Evolutionary conservation across 2,113 vertebrate species (phyloP).

Genomic region (Chelonoidis abingdonii): DNA sequence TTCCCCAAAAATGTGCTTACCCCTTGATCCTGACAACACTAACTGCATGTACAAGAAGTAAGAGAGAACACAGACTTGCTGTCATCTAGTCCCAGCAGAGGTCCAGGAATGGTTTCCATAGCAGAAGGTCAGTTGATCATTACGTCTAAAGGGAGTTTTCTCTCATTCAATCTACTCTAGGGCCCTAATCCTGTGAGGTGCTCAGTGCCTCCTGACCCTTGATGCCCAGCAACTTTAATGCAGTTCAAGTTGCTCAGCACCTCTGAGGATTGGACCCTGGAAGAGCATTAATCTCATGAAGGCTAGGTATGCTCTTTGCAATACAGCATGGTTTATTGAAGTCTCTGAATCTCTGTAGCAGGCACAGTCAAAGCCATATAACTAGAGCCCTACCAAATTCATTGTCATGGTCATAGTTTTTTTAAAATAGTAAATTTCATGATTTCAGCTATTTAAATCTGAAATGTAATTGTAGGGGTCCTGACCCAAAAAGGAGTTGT

Average conservation of each 20-base stretch:
- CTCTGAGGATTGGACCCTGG: background rate
- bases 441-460: no score
- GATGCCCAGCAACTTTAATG: background rate
- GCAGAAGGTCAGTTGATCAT: background rate
- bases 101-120: background rate
- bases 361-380: background rate
- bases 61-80: background rate
- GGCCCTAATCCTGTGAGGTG: background rate
- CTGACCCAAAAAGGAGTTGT: no score
- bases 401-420: no score
- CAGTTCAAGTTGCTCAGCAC: background rate
- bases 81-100: background rate
- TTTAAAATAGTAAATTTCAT: no score
- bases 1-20: background rate
- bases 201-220: background rate
- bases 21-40: background rate
- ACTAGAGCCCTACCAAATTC: background rate
- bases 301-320: background rate
- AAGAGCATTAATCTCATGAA: background rate
- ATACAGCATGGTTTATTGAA: background rate
- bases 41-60: background rate
- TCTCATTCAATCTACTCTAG: background rate
- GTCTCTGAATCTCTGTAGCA: background rate
- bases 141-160: accelerated
- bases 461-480: no score